Evolutionary conservation across 2,888 invertebrate genomes (phyloP).

Genomic region (Apoderus coryli): DNA sequence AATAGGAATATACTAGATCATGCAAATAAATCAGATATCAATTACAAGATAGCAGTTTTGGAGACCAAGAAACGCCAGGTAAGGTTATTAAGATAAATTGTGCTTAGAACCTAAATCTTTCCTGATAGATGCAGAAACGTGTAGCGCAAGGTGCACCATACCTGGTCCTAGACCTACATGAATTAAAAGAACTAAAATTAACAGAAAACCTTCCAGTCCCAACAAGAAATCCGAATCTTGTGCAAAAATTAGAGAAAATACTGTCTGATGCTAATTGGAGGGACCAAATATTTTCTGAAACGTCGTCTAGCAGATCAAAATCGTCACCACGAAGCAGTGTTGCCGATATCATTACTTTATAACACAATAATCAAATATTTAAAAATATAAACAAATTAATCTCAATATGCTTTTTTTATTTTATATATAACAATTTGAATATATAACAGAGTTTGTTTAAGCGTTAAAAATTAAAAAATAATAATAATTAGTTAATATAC

Average conservation of each 20-base stretch:
- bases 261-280: slow-evolving; percentile 23
- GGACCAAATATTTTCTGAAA: slow-evolving; percentile 26
- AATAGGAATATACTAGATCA: slow-evolving; percentile 28
- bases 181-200: slow-evolving; percentile 34
- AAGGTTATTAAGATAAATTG: slow-evolving; percentile 10
- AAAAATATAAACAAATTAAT: slow-evolving; percentile 6
- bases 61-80: slow-evolving; percentile 29
- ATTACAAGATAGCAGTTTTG: slow-evolving; percentile 36
- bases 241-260: slow-evolving; percentile 23
- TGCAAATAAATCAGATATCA: slow-evolving; percentile 35
- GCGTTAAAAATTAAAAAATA: background rate
- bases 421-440: background rate
- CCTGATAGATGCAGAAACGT: slow-evolving; percentile 35
- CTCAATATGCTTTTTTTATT: background rate
- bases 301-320: slow-evolving; percentile 23
- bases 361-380: no score
- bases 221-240: slow-evolving; percentile 21
- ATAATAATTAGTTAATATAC: no score
- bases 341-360: slow-evolving; percentile 26
- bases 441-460: background rate
- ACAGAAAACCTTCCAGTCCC: slow-evolving; percentile 27
- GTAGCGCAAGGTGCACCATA: slow-evolving; percentile 44
- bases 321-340: slow-evolving; percentile 27
- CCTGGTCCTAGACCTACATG: slow-evolving; percentile 37
- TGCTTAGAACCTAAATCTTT: background rate